A percentile compares a stretch with the other conserved stretches of the same genome.
Conservation (phyloP, 1,140 invertebrate species). For the Sitophilus oryzae region DNA sequence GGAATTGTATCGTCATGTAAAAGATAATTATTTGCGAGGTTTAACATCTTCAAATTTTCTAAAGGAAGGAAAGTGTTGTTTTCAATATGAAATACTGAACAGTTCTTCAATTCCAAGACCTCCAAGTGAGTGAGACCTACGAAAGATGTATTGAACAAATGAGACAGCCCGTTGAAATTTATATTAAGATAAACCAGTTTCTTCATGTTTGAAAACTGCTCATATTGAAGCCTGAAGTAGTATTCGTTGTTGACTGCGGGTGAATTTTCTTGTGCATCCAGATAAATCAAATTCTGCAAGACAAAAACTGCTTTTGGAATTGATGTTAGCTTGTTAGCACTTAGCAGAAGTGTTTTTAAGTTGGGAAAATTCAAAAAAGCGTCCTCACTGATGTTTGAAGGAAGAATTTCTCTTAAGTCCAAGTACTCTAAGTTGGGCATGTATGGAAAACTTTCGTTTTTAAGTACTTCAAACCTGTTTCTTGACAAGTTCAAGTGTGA, state of each 20-base stretch:
- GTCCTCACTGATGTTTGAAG: constrained; percentile 37
- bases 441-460: constrained; percentile 45
- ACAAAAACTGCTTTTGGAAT: constrained; percentile 44
- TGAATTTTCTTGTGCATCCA: constrained; percentile 49
- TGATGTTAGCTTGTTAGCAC: constrained; percentile 47
- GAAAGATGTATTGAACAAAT: constrained; percentile 47
- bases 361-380: constrained; percentile 45
- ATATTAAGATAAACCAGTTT: constrained; percentile 36
- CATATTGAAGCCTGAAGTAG: constrained; percentile 45
- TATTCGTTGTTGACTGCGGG: constrained; percentile 44
- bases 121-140: constrained; percentile 45
- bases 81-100: constrained; percentile 47
- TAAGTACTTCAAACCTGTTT: constrained; percentile 51
- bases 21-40: constrained; percentile 50
- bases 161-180: constrained; percentile 47
- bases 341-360: constrained; percentile 45
- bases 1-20: constrained; percentile 32
- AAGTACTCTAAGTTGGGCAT: constrained; percentile 49
- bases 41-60: constrained; percentile 46
- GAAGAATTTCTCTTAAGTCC: constrained; percentile 45
- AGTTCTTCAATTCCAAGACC: constrained; percentile 48
- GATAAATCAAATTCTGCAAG: constrained; percentile 43
- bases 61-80: constrained; percentile 44
- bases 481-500: constrained; percentile 46
- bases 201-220: constrained; percentile 35